Evolutionary conservation across 2,113 vertebrate species (phyloP).

Genomic region (Grammatotria lemairii): DNA sequence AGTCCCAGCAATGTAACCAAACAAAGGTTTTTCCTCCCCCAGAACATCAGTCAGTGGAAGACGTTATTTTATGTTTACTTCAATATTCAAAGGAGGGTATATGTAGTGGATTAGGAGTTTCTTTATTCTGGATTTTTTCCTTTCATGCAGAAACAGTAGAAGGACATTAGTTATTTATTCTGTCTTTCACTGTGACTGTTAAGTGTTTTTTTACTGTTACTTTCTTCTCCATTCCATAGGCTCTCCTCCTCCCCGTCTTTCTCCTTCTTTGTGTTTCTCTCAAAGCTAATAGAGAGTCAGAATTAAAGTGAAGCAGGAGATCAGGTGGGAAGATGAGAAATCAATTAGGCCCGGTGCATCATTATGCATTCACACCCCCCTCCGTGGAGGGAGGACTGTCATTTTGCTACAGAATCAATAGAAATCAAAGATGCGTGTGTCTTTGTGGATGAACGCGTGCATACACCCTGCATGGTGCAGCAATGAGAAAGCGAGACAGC

Average conservation of each 20-base stretch:
- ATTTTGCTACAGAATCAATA: slow-evolving; percentile 60
- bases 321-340: slow-evolving; percentile 66
- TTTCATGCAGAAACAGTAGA: background rate
- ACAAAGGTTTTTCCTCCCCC: background rate
- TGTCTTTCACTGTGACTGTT: background rate
- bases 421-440: slow-evolving; percentile 40
- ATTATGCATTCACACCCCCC: slow-evolving; percentile 46
- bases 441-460: background rate
- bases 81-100: background rate
- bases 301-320: slow-evolving; percentile 38
- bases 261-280: background rate
- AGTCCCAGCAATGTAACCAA: background rate
- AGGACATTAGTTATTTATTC: background rate
- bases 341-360: slow-evolving; percentile 63
- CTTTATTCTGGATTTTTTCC: background rate
- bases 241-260: background rate
- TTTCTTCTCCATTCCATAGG: background rate
- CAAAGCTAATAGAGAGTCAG: slow-evolving; percentile 29
- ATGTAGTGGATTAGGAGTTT: background rate
- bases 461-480: background rate
- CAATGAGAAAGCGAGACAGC: background rate
- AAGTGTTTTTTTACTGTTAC: background rate
- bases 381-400: slow-evolving; percentile 27
- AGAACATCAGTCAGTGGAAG: background rate
- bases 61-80: background rate